phyloP scores from a whole-genome alignment of 2,113 vertebrate species.

The Bufo gargarizans region DNA sequence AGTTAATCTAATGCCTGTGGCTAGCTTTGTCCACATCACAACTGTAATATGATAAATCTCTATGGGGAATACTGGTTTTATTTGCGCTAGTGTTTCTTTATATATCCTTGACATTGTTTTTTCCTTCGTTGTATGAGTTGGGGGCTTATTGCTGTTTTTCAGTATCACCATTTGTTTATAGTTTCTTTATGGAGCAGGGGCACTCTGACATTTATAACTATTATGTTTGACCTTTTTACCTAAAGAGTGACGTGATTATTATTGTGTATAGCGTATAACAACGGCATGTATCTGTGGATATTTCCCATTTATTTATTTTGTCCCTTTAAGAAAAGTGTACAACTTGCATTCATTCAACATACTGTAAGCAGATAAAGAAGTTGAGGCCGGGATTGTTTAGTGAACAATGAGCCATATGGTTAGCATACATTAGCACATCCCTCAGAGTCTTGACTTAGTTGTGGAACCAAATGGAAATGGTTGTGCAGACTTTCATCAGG shows the following conservation, averaged over 20 bases:
- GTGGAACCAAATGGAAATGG: neutral
- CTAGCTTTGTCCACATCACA: neutral
- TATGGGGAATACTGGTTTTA: no score
- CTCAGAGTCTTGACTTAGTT: neutral
- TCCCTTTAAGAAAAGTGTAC: neutral
- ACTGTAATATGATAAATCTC: neutral
- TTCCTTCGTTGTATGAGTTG: neutral
- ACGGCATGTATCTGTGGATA: neutral
- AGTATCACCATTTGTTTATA: neutral
- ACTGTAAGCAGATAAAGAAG: neutral
- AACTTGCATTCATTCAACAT: neutral
- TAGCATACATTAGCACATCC: conserved; percentile 36
- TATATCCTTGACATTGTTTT: neutral
- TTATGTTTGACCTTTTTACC: neutral
- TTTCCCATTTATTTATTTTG: neutral
- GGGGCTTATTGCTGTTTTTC: neutral
- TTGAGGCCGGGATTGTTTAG: neutral
- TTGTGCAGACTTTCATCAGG: conserved; percentile 19
- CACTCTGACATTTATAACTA: neutral
- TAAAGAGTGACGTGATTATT: neutral
- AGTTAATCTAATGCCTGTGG: neutral
- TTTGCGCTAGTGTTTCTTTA: neutral
- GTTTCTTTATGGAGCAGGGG: neutral
- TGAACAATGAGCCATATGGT: conserved; percentile 31
- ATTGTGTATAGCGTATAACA: neutral